Conservation (phyloP, 2,888 invertebrate genomes). For the Lymantria dispar region DNA sequence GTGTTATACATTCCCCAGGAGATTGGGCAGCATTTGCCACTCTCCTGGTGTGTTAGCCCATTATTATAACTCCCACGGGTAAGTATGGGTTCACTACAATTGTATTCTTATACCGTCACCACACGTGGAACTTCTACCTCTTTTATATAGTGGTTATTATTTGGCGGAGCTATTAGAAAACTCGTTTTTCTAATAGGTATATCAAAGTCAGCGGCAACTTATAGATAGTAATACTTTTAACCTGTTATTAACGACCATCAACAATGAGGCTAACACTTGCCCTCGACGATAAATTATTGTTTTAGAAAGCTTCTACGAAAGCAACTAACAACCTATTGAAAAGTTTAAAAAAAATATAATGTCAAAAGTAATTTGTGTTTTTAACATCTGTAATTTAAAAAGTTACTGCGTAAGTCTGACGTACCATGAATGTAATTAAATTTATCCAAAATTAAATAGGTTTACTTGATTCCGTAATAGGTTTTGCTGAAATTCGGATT, state of each 20-base stretch:
- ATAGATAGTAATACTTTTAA: conserved; percentile 15
- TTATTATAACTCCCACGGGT: no score
- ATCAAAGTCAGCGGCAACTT: background rate
- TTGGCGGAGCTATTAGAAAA: background rate
- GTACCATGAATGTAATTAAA: background rate
- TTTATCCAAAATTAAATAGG: no score
- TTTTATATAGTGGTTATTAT: background rate
- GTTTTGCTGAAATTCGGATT: no score
- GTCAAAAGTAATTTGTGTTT: background rate
- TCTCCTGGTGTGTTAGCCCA: no score
- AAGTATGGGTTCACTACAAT: no score
- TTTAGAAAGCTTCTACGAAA: background rate
- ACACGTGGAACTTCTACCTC: no score
- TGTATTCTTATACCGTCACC: no score
- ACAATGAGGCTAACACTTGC: conserved; percentile 17
- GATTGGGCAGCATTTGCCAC: no score
- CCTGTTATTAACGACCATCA: conserved; percentile 49
- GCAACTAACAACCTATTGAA: conserved; percentile 1
- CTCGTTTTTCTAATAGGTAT: background rate
- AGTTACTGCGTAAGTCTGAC: background rate
- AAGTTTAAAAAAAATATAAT: conserved; percentile 1
- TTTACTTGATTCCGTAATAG: no score
- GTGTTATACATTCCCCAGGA: no score
- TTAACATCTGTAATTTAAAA: background rate
- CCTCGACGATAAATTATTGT: conserved; percentile 7